These are phyloP conservation scores for Leucozona laternaria DNA, from an alignment of 2,888 invertebrate genomes.

Conservation along the genomic window DNA sequence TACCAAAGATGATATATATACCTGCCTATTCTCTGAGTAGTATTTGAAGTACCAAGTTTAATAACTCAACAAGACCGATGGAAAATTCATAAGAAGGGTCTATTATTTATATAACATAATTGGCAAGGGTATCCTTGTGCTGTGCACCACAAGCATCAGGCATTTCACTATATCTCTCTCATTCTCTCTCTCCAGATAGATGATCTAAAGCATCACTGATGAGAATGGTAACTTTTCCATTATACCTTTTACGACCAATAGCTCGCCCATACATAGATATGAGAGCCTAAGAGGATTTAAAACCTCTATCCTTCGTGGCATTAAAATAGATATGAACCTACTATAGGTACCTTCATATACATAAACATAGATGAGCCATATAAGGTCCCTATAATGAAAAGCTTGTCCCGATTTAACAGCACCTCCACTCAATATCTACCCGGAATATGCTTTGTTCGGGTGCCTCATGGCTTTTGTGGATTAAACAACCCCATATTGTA, in stretches of 20 bases:
- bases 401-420: constrained; percentile 21
- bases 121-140: not conserved
- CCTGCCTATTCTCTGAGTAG: not conserved
- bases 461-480: constrained; percentile 10
- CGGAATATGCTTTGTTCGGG: not conserved
- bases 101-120: constrained; percentile 14
- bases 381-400: constrained; percentile 18
- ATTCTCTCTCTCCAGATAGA: too few species aligned
- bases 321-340: constrained; percentile 27
- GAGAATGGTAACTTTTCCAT: constrained; percentile 8
- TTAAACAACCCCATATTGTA: not conserved
- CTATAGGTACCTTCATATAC: too few species aligned
- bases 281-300: constrained; percentile 40
- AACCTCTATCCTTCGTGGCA: constrained; percentile 2
- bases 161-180: not conserved
- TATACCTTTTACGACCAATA: constrained; percentile 27
- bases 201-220: not conserved
- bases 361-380: not conserved
- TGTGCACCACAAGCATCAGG: not conserved
- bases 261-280: not conserved
- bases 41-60: constrained; percentile 12
- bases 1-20: too few species aligned
- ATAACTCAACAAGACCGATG: constrained; percentile 10
- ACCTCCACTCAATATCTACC: not conserved
- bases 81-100: constrained; percentile 14